Evolutionary conservation across 2,888 invertebrate species (phyloP).

Genomic region (Rhingia rostrata): DNA sequence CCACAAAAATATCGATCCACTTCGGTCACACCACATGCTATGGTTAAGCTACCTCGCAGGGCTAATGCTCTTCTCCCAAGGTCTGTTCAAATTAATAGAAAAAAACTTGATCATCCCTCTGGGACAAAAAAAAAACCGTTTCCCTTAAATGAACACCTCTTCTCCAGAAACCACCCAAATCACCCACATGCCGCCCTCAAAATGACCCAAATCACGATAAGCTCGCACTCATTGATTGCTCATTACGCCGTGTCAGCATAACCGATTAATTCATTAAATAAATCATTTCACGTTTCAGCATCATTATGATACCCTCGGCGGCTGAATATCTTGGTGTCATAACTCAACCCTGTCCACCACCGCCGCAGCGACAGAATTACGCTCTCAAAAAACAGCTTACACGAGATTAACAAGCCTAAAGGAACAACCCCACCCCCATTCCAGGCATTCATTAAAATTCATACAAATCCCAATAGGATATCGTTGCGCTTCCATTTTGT

Average conservation of each 20-base stretch:
- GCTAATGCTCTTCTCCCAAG: neutral
- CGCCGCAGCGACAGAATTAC: conserved; percentile 37
- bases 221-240: conserved; percentile 46
- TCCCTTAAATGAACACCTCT: too few relatives aligned
- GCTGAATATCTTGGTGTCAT: conserved; percentile 68
- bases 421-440: conserved; percentile 15
- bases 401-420: conserved; percentile 61
- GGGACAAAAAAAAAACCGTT: too few relatives aligned
- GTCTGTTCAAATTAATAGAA: too few relatives aligned
- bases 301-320: conserved; percentile 61
- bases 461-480: conserved; percentile 72
- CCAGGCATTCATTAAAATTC: conserved; percentile 69
- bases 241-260: conserved; percentile 57
- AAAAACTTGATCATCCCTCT: too few relatives aligned
- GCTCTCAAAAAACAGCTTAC: conserved; percentile 61
- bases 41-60: neutral
- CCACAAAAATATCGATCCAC: too few relatives aligned
- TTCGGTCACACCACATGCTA: too few relatives aligned
- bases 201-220: conserved; percentile 18
- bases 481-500: conserved; percentile 17
- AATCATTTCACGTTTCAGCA: conserved; percentile 64
- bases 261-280: conserved; percentile 70
- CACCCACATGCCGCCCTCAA: neutral
- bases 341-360: conserved; percentile 18
- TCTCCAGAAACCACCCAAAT: neutral